phyloP scores from a whole-genome alignment of 1,140 invertebrate species.

The Monomorium pharaonis region DNA sequence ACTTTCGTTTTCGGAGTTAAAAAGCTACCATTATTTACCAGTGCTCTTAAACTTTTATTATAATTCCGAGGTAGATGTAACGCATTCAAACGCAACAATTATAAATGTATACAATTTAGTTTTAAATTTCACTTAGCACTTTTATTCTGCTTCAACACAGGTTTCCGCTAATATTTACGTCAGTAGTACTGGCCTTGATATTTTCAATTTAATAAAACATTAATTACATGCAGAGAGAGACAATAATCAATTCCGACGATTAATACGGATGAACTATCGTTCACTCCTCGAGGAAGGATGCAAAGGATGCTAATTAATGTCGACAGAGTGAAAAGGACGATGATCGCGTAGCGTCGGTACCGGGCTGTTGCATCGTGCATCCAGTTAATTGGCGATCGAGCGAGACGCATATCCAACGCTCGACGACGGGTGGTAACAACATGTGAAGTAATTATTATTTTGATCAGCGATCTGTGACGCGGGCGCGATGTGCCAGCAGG shows the following conservation, averaged over 20 bases:
- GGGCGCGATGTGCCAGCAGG: not conserved
- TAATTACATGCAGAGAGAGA: not conserved
- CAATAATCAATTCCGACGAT: conserved; percentile 27
- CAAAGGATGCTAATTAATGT: conserved; percentile 63
- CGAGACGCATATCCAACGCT: conserved; percentile 3
- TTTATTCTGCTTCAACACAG: not conserved
- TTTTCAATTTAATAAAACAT: not conserved
- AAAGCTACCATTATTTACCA: not conserved
- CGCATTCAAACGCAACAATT: not conserved
- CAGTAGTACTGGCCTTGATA: not conserved
- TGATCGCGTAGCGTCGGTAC: conserved; percentile 2
- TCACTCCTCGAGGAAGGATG: not conserved
- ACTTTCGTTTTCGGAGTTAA: not conserved
- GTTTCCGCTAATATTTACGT: not conserved
- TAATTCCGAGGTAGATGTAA: not conserved
- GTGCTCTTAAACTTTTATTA: not conserved
- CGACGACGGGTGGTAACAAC: conserved; percentile 59
- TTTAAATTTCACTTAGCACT: not conserved
- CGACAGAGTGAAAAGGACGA: conserved; percentile 46
- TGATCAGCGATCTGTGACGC: conserved; percentile 71
- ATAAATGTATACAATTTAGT: not conserved
- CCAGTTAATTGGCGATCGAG: conserved; percentile 59
- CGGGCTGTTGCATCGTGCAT: conserved; percentile 36
- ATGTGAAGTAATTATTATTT: conserved; percentile 79
- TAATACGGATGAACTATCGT: conserved; percentile 29